Conservation (phyloP, 2,888 invertebrate species). For the Orthonevra nobilis region DNA sequence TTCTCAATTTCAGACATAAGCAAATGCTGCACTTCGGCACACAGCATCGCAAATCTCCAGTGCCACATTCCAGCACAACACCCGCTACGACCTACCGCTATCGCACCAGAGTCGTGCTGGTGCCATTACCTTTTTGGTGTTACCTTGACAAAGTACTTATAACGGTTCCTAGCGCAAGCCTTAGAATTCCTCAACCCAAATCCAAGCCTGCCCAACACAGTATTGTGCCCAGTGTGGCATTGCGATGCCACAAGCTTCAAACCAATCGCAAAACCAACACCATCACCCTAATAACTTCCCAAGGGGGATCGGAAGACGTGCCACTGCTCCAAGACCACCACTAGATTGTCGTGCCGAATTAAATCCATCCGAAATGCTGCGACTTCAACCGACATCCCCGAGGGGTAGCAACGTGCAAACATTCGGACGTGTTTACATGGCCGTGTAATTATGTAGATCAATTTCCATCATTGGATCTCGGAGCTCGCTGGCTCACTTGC, state of each 20-base stretch:
- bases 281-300: constrained; percentile 56
- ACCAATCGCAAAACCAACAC: constrained; percentile 64
- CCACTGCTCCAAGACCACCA: constrained; percentile 48
- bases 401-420: constrained; percentile 59
- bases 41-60: no score
- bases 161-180: constrained; percentile 48
- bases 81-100: constrained; percentile 36
- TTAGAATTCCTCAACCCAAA: constrained; percentile 44
- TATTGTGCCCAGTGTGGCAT: constrained; percentile 23
- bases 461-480: constrained; percentile 62
- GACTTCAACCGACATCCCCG: background rate
- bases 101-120: constrained; percentile 47
- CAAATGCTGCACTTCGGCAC: no score
- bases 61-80: constrained; percentile 50
- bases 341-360: constrained; percentile 50
- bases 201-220: constrained; percentile 35
- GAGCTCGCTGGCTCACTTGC: constrained; percentile 20
- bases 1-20: no score
- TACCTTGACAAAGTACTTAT: constrained; percentile 64
- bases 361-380: constrained; percentile 17
- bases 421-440: constrained; percentile 69
- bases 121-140: constrained; percentile 56
- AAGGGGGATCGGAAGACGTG: constrained; percentile 52
- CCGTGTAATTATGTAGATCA: constrained; percentile 71
- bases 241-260: constrained; percentile 15